A percentile compares a stretch with the other conserved stretches of the same genome.
Conservation (phyloP, 2,888 invertebrate genomes). For the Drosophila hawaiiensis region DNA sequence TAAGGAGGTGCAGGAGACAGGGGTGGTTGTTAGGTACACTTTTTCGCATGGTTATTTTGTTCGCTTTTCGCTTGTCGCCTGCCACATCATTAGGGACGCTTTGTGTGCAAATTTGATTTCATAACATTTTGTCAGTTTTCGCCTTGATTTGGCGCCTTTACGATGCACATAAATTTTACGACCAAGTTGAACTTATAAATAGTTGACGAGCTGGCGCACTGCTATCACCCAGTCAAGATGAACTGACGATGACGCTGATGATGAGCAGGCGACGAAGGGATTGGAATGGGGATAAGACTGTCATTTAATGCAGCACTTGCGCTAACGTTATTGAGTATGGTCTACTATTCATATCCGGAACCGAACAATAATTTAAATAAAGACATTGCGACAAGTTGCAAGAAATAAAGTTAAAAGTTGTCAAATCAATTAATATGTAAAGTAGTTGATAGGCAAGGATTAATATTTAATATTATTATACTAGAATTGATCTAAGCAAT, state of each 20-base stretch:
- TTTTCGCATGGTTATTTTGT: constrained; percentile 20
- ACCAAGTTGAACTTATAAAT: constrained; percentile 73
- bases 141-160: constrained; percentile 68
- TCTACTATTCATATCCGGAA: constrained; percentile 10
- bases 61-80: constrained; percentile 19
- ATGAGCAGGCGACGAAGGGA: constrained; percentile 1
- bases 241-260: constrained; percentile 55
- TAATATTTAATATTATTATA: not conserved
- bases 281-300: not conserved
- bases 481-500: not conserved
- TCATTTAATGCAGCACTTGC: constrained; percentile 4
- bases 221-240: constrained; percentile 30
- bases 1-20: not conserved
- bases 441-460: not conserved
- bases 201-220: constrained; percentile 59
- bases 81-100: constrained; percentile 70
- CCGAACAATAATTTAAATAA: constrained; percentile 5
- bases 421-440: not conserved
- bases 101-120: constrained; percentile 80
- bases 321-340: constrained; percentile 19
- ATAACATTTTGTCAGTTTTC: constrained; percentile 74
- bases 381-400: not conserved
- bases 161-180: constrained; percentile 74
- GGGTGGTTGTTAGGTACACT: not conserved
- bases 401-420: not conserved